Evolutionary conservation across 2,797 vertebrate species (phyloP).

Genomic region (Acrossocheilus wenchowensis): DNA sequence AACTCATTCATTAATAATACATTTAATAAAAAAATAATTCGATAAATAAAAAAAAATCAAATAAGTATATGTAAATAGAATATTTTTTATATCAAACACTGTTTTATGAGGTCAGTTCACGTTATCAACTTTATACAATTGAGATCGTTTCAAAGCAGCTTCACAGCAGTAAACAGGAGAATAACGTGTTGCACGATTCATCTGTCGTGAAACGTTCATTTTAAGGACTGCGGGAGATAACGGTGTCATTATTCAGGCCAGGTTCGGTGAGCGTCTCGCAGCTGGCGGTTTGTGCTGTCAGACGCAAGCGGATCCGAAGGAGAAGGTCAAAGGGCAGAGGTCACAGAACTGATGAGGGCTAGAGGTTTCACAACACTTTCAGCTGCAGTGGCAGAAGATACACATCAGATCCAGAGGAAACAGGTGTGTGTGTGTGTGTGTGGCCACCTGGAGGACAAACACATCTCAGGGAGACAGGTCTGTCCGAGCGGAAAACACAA

Average conservation of each 20-base stretch:
- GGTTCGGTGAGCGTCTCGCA: background rate
- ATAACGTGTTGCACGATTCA: too few species aligned
- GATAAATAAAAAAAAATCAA: too few species aligned
- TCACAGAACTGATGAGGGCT: constrained; percentile 17
- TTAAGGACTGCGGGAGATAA: background rate
- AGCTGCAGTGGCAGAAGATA: constrained; percentile 5
- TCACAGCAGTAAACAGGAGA: too few species aligned
- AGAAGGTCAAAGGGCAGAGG: background rate
- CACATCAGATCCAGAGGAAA: constrained; percentile 23
- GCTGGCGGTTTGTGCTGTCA: background rate
- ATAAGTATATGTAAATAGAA: too few species aligned
- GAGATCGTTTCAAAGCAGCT: too few species aligned
- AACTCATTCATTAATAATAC: background rate
- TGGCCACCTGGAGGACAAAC: constrained; percentile 38
- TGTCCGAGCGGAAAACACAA: constrained; percentile 58
- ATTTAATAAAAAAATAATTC: background rate
- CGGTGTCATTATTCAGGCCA: background rate
- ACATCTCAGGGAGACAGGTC: constrained; percentile 53
- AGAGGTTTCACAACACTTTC: background rate
- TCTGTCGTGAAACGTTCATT: background rate
- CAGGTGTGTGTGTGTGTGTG: constrained; percentile 17
- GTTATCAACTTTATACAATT: too few species aligned
- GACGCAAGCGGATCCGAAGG: background rate
- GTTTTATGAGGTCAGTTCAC: too few species aligned
- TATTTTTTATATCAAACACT: too few species aligned